A percentile compares a stretch with the other conserved stretches of the same genome.
Evolutionary conservation across 2,797 vertebrate genomes (phyloP).

Genomic region (Agapornis canus): DNA sequence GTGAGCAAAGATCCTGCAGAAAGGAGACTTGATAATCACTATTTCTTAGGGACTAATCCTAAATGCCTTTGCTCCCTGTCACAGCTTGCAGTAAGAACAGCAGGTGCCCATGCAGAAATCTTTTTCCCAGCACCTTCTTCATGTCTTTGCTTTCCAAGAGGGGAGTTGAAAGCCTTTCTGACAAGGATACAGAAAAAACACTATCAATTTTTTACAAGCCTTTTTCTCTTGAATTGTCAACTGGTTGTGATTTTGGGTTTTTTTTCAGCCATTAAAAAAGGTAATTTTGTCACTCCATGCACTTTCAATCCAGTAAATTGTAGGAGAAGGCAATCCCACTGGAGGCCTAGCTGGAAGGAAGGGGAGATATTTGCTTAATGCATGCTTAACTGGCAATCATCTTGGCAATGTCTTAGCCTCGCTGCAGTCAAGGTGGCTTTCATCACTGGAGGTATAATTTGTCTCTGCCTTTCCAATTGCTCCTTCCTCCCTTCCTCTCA

Average conservation of each 20-base stretch:
- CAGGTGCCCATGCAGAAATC: constrained; percentile 33
- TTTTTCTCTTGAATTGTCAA: constrained; percentile 60
- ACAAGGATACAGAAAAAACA: constrained; percentile 42
- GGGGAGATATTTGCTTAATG: constrained; percentile 8
- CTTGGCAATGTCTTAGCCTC: background rate
- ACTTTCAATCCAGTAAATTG: constrained; percentile 5
- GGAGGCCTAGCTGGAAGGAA: constrained; percentile 29
- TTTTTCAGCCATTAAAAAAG: background rate
- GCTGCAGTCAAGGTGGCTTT: constrained; percentile 27
- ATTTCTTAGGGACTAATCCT: constrained; percentile 44
- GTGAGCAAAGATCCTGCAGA: constrained; percentile 30
- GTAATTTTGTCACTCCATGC: constrained; percentile 42
- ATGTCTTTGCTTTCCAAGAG: constrained; percentile 38
- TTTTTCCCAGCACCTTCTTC: constrained; percentile 36
- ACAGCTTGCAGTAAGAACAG: constrained; percentile 26
- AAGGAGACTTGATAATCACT: constrained; percentile 39
- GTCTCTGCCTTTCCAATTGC: background rate
- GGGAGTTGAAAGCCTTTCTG: constrained; percentile 48
- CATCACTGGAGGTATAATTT: constrained; percentile 25
- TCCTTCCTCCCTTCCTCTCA: constrained; percentile 14
- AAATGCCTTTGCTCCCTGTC: constrained; percentile 36
- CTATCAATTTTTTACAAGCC: constrained; percentile 61
- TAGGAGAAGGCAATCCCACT: constrained; percentile 9
- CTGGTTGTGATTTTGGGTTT: background rate
- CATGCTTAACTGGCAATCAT: constrained; percentile 11